Evolutionary conservation across 2,888 invertebrate genomes (phyloP).

Genomic region (Scaptomyza flava): DNA sequence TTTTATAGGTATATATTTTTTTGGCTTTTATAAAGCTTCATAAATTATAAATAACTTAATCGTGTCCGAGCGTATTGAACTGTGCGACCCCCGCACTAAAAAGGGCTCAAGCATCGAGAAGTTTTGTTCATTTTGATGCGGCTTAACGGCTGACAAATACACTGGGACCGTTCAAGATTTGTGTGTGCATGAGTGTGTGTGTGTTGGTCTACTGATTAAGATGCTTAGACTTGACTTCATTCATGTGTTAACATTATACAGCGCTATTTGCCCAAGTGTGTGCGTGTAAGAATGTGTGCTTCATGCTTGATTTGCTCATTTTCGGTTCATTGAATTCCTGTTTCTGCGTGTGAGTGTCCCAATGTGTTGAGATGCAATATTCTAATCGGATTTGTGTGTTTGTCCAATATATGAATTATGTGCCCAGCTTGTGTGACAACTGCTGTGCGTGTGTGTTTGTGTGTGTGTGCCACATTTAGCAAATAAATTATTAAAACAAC

Average conservation of each 20-base stretch:
- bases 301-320: slow-evolving; percentile 72
- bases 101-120: slow-evolving; percentile 43
- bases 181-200: slow-evolving; percentile 17
- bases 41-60: slow-evolving; percentile 78
- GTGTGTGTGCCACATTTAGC: slow-evolving; percentile 7
- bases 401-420: slow-evolving; percentile 56
- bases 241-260: slow-evolving; percentile 66
- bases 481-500: slow-evolving; percentile 70
- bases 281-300: slow-evolving; percentile 25
- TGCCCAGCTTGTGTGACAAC: slow-evolving; percentile 23
- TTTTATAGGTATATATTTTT: not conserved
- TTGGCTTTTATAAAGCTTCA: slow-evolving; percentile 35
- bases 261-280: slow-evolving; percentile 38
- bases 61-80: slow-evolving; percentile 76
- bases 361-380: slow-evolving; percentile 61
- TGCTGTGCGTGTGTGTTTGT: slow-evolving; percentile 8
- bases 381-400: slow-evolving; percentile 73
- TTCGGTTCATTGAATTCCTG: slow-evolving; percentile 73
- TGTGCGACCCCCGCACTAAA: slow-evolving; percentile 41
- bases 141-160: slow-evolving; percentile 66
- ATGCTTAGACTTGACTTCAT: slow-evolving; percentile 71
- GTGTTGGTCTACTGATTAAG: slow-evolving; percentile 65
- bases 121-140: slow-evolving; percentile 55
- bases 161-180: slow-evolving; percentile 43
- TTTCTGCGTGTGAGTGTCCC: slow-evolving; percentile 40